Evolutionary conservation across 2,797 vertebrate species (phyloP), one percentile per base, ranked within the genome.

Genomic region (Sebastes paucispinis): DNA sequence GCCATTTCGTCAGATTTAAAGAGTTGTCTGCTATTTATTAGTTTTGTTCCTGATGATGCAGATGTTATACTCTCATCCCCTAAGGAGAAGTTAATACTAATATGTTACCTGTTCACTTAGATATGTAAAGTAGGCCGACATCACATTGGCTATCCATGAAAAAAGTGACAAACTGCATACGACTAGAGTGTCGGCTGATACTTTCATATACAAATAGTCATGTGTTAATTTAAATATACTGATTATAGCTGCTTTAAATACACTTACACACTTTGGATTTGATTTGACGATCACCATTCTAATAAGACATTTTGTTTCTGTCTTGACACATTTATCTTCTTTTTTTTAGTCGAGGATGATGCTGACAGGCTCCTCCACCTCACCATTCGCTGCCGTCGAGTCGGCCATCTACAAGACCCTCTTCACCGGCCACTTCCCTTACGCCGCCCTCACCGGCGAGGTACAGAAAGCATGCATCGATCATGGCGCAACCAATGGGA

Each of bases 311-410:
- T 60, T 39, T 20, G 24, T 20, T 24, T 71, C 27, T 57, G 22
- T 47, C 65, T 29, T 67, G 54, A 36, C 63, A 36, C 14, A n/a
- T 75, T n/a, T 36, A 8, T 63, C 4, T 32, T 77, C 13, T 70
- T 29, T 73, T 34, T 34, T 75, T 64, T 27, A 94, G 98, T 87
- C 96, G n/a, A 94, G 95, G 85, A 97, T 98, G 97, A 97, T 97
- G 96, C 83, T 97, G 86, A 96, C 95, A 6, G 93, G 94, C 77
- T 94, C 94, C 11, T 81, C 95, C 13, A 2, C 90, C 54, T 95
- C 96, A 68, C 96, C 96, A 1, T 95, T 99, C 60, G 94, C 95
- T 57, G 73, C 90, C 8, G 64, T 98, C 6, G 98, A 99, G 91
- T 93, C 96, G 1, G 81, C 76, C 5, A 4, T 99, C 78, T 92